These are phyloP conservation scores for Forbesichthys papilliferus DNA, from an alignment of 2,113 vertebrate species.

Conservation along the genomic window DNA sequence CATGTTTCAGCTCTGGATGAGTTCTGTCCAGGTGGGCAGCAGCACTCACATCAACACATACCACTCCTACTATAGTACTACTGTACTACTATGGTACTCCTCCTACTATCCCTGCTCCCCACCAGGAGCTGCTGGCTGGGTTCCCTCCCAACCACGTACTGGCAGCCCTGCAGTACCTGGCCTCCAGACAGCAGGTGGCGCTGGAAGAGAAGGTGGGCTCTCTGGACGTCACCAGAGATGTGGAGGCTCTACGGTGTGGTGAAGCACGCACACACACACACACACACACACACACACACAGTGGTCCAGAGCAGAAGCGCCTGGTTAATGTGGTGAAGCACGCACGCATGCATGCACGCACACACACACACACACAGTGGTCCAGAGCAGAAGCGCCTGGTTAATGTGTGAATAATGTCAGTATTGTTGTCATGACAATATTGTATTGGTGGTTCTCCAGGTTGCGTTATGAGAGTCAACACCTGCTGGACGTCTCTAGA, in stretches of 20 bases:
- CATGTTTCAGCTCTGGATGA: conserved; percentile 81
- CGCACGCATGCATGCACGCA: not conserved
- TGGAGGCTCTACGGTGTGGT: conserved; percentile 69
- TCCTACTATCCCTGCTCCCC: not conserved
- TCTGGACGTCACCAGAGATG: conserved; percentile 68
- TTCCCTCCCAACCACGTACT: conserved; percentile 82
- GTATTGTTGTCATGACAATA: not conserved
- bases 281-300: not conserved
- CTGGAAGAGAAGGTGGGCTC: conserved; percentile 69
- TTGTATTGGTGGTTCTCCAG: conserved; percentile 47
- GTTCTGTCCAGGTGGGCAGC: conserved; percentile 77
- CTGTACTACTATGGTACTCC: not conserved
- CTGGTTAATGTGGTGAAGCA: too few relatives aligned
- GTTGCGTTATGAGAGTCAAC: conserved; percentile 68
- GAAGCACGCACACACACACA: not conserved
- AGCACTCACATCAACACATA: too few relatives aligned
- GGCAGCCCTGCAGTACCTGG: conserved; percentile 78
- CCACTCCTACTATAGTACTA: too few relatives aligned
- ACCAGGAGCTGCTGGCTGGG: conserved; percentile 72
- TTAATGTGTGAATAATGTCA: too few relatives aligned
- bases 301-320: not conserved
- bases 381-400: not conserved
- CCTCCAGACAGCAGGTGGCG: conserved; percentile 73
- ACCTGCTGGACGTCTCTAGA: conserved; percentile 67
- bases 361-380: not conserved